Conservation (phyloP, 2,797 vertebrate genomes). For the Erethizon dorsatum region DNA sequence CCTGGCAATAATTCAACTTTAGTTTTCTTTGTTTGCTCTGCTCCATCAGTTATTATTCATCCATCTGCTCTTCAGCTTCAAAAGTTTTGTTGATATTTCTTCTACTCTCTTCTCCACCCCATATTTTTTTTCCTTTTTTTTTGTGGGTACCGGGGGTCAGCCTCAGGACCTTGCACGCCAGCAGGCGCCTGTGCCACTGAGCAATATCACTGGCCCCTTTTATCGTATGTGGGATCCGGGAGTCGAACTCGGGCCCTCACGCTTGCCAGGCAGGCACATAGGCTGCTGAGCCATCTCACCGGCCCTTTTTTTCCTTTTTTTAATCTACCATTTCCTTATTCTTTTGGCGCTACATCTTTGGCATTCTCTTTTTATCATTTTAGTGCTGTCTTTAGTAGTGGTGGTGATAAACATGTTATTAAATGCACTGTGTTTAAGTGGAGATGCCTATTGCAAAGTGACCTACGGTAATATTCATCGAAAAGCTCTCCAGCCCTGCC, state of each 20-base stretch:
- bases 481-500: conserved; percentile 33
- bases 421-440: neutral
- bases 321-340: neutral
- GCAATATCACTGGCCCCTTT: too few species aligned
- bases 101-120: neutral
- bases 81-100: neutral
- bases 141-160: neutral
- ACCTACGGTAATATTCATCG: conserved; percentile 59
- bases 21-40: neutral
- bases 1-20: neutral
- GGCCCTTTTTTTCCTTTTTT: neutral
- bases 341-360: neutral
- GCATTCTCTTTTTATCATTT: neutral
- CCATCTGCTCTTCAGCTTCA: neutral
- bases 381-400: neutral
- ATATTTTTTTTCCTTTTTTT: neutral
- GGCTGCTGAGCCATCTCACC: too few species aligned
- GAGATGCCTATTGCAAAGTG: conserved; percentile 27
- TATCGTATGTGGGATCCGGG: too few species aligned
- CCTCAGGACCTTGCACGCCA: too few species aligned
- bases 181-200: too few species aligned
- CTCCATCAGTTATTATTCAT: neutral
- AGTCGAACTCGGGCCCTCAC: too few species aligned
- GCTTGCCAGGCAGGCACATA: too few species aligned
- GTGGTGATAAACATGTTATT: neutral